phyloP scores from a whole-genome alignment of 2,888 invertebrate species.

The Cephus rjabovi region DNA sequence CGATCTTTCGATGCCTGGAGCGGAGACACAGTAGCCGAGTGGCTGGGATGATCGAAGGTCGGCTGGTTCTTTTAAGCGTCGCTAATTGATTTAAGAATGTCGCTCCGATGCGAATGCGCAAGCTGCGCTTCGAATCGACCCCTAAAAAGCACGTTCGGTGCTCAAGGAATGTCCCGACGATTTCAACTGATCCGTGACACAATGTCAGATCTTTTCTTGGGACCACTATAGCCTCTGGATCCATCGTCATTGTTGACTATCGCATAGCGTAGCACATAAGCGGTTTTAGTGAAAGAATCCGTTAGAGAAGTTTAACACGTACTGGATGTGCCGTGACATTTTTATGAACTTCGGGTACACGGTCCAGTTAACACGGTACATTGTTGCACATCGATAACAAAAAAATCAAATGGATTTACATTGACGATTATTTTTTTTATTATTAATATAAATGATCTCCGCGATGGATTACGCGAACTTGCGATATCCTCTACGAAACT shows the following conservation, averaged over 20 bases:
- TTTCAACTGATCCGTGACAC: constrained; percentile 12
- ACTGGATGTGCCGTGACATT: not conserved
- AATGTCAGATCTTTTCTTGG: constrained; percentile 9
- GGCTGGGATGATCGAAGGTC: constrained; percentile 55
- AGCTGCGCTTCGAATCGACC: constrained; percentile 13
- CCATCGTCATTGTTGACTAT: not conserved
- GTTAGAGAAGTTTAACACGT: not conserved
- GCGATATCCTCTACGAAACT: not conserved
- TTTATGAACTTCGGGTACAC: not conserved
- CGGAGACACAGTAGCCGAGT: constrained; percentile 42
- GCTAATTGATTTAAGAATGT: constrained; percentile 55
- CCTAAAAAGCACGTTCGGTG: constrained; percentile 16
- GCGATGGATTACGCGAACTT: not conserved
- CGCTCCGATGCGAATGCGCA: constrained; percentile 22
- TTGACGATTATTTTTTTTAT: not conserved
- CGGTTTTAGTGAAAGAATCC: not conserved
- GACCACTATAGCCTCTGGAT: not conserved
- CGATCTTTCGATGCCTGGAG: constrained; percentile 9
- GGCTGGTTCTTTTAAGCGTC: constrained; percentile 52
- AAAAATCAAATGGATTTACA: not conserved
- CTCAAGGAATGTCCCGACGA: constrained; percentile 13
- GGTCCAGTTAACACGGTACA: not conserved
- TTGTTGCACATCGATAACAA: not conserved
- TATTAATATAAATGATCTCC: not conserved
- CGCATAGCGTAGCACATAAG: not conserved